phyloP scores from a whole-genome alignment of 2,113 vertebrate species.

The Pyxicephalus adspersus region DNA sequence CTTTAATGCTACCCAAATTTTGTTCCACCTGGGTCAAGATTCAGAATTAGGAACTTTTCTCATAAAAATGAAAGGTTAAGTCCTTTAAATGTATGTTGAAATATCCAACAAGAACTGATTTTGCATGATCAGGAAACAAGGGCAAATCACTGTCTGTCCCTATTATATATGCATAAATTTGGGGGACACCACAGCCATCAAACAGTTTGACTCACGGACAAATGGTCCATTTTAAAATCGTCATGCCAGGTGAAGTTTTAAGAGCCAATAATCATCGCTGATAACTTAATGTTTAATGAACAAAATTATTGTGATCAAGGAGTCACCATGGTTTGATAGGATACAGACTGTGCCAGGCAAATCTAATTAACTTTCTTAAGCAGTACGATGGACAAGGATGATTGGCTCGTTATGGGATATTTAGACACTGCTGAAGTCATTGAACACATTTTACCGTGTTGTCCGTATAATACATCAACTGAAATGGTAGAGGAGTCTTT shows the following conservation, averaged over 20 bases:
- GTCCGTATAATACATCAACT: conserved; percentile 32
- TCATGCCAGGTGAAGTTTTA: conserved; percentile 33
- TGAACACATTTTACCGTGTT: conserved; percentile 21
- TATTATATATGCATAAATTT: neutral
- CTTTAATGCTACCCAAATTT: no score
- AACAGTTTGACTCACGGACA: neutral
- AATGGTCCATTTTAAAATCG: conserved; percentile 15
- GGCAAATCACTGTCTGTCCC: neutral
- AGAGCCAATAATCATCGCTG: conserved; percentile 26
- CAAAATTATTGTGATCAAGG: conserved; percentile 36
- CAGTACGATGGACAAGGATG: conserved; percentile 45
- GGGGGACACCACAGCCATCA: neutral
- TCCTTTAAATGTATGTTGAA: no score
- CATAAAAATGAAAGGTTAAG: no score
- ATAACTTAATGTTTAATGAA: conserved; percentile 42
- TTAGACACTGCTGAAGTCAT: conserved; percentile 26
- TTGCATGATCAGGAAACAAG: neutral
- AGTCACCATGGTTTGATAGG: conserved; percentile 12
- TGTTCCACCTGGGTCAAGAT: no score
- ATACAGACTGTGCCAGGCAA: conserved; percentile 29
- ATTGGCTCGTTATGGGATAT: conserved; percentile 37
- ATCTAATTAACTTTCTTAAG: conserved; percentile 49
- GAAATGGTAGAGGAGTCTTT: conserved; percentile 5
- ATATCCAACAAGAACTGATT: no score
- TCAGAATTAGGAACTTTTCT: no score